Evolutionary conservation across 2,113 vertebrate species (phyloP).

Genomic region (Oxygymnocypris stewartii): DNA sequence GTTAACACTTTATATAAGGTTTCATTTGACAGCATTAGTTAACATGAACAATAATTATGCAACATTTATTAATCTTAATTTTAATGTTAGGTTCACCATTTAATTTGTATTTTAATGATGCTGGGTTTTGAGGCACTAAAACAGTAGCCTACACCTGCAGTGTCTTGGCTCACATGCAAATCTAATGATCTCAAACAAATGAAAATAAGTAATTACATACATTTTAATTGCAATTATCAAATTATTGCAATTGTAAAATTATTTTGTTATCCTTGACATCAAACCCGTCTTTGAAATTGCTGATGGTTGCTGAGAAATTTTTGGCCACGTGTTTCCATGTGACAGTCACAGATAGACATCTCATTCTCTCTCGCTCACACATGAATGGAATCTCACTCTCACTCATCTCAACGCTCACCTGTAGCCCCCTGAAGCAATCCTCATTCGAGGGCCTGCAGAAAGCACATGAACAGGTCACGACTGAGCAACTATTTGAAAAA

Average conservation of each 20-base stretch:
- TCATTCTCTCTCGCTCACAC: not conserved
- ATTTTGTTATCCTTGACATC: not conserved
- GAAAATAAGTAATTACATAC: not conserved
- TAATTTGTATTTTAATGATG: not conserved
- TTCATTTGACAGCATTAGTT: no score
- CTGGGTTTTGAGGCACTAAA: not conserved
- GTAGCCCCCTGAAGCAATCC: not conserved
- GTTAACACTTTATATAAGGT: no score
- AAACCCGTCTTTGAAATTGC: not conserved
- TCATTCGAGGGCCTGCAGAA: not conserved
- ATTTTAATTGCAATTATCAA: not conserved
- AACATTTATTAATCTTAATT: no score
- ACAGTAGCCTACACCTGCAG: not conserved
- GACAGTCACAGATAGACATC: conserved; percentile 52
- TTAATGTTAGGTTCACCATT: no score
- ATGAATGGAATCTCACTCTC: conserved; percentile 30
- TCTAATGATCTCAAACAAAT: not conserved
- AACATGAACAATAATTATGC: no score
- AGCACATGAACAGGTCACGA: not conserved
- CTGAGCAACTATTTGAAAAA: not conserved
- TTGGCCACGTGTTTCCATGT: not conserved
- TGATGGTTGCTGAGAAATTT: not conserved
- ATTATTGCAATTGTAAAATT: not conserved
- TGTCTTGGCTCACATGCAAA: not conserved
- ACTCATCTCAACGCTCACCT: not conserved